Base-by-base conservation (phyloP, 2,888 invertebrate genomes). In the Ryuthela nishihirai region DNA sequence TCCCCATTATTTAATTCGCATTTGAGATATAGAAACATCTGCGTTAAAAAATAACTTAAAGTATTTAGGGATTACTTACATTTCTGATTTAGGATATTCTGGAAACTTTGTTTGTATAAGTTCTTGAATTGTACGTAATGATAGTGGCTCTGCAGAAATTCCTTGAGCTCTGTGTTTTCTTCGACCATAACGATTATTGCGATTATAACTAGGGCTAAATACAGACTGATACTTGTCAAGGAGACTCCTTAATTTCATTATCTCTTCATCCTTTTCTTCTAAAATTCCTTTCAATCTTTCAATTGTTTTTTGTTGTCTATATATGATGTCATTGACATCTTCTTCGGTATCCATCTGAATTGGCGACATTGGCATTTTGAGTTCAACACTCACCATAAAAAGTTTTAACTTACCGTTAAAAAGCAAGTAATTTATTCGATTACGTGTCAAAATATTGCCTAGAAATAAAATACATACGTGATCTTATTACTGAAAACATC, bases 81-180 rank as follows among this genome's bases (percentile, higher is more conserved):
- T 80, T 75, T 87, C 85, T 69, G 83, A 84, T 78, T 91, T 91
- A 70, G 85, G 85, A 76, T 85, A 85, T 50, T 71, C 73, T 41
- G 71, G 72, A 54, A 74, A 73, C 71, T 86, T 85, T 6, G 62
- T 64, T 39, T 59, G 44, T 18, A 67, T 62, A 4, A 65, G 43
- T 34, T 67, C 67, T 47, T 64, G 62, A 44, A 65, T 58, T 7
- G 60, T 64, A n/a, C 60, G 38, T 32, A 59, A 84, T 67, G 82
- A 85, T 71, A 88, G 91, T 1, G 95, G 94, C 73, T 95, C 95
- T 15, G 94, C 95, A 2, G 94, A 94, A 69, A 95, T 95, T 67
- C 95, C 95, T 77, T 88, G 86, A 26, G 92, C 90, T 69, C 95
- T 80, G 74, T 90, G 88, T 71, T 83, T 84, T 67, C 84, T 76